Percentiles rank a stretch among this genome's conserved stretches.
Evolutionary conservation across 2,113 vertebrate species (phyloP).

Genomic region (Ceyx melanurus): DNA sequence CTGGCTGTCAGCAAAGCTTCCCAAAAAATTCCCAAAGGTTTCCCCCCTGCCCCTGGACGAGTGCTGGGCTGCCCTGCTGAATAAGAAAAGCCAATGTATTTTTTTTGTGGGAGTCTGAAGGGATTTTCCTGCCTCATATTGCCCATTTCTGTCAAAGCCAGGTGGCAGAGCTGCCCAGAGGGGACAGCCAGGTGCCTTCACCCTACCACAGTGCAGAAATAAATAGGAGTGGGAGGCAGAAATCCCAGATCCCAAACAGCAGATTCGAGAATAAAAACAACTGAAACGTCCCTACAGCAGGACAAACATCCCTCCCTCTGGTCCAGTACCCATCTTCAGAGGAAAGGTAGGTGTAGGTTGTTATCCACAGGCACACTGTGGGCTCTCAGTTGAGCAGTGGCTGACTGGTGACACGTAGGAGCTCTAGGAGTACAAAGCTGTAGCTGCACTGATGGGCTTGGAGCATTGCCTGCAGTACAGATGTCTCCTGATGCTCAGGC

Average conservation of each 20-base stretch:
- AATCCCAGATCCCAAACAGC: not conserved
- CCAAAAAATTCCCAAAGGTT: not conserved
- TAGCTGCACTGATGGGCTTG: not conserved
- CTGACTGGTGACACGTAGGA: fast-evolving
- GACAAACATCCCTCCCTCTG: not conserved
- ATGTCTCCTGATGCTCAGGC: not conserved
- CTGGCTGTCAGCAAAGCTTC: not conserved
- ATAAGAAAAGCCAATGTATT: not conserved
- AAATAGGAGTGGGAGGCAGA: not conserved
- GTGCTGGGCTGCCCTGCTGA: not conserved
- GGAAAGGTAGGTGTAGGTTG: not conserved
- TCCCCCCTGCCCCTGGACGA: fast-evolving
- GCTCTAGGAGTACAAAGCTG: not conserved
- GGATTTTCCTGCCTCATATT: not conserved
- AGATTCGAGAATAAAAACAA: not conserved
- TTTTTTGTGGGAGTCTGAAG: not conserved
- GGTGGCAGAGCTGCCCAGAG: not conserved
- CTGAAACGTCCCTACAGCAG: not conserved
- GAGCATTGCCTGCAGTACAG: fast-evolving
- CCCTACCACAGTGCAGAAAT: not conserved
- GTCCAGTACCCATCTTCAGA: not conserved
- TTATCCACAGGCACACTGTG: not conserved
- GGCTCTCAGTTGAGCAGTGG: not conserved
- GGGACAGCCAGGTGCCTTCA: not conserved
- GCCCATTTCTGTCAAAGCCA: not conserved